Conservation (phyloP, 2,888 invertebrate genomes). For the Xylocampa areola region DNA sequence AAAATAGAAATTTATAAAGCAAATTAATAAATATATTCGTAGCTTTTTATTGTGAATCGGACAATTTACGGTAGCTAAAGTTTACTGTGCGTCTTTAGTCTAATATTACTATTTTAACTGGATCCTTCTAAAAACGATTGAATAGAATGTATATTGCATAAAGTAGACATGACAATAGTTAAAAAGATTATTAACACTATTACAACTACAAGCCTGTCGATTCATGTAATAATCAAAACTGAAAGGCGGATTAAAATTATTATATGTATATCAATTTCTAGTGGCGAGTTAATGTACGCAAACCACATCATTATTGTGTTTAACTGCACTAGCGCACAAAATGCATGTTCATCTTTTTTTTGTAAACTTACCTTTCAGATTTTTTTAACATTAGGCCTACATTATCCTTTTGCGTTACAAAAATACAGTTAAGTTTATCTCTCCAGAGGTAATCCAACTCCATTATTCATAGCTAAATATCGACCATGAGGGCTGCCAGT, state of each 20-base stretch:
- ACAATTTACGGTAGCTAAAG: conserved; percentile 5
- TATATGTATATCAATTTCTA: not conserved
- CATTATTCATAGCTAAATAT: conserved; percentile 34
- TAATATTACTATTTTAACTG: conserved; percentile 19
- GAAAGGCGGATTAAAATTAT: conserved; percentile 28
- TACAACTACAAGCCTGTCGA: conserved; percentile 22
- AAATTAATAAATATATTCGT: no score
- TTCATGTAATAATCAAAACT: conserved; percentile 5
- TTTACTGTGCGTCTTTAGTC: conserved; percentile 1
- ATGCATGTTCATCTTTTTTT: not conserved
- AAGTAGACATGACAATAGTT: conserved; percentile 10
- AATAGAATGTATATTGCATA: conserved; percentile 11
- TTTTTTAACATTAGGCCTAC: conserved; percentile 25
- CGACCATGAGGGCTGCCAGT: conserved; percentile 20
- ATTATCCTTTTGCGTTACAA: conserved; percentile 24
- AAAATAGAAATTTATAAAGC: no score
- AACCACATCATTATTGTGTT: not conserved
- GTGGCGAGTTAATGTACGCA: not conserved
- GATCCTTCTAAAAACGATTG: conserved; percentile 21
- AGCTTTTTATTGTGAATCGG: not conserved
- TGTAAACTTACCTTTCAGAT: conserved; percentile 15
- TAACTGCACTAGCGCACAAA: not conserved
- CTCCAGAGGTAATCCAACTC: conserved; percentile 16
- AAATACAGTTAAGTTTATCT: conserved; percentile 27
- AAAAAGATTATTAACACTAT: conserved; percentile 19